Conservation (phyloP, 2,888 invertebrate species). For the Apamea anceps region DNA sequence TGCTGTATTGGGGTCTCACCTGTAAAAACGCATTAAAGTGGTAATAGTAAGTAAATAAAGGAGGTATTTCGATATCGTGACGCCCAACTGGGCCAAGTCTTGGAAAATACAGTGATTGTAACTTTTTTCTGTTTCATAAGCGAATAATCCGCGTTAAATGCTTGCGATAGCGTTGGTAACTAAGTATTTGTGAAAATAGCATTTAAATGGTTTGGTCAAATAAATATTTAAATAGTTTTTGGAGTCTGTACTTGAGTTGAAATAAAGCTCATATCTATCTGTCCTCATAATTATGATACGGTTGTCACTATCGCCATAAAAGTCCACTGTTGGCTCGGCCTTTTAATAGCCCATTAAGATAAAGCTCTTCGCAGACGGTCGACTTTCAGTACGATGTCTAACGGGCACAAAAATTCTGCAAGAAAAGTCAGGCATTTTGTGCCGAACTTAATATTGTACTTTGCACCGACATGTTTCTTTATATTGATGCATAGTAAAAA, state of each 20-base stretch:
- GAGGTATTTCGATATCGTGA: not conserved
- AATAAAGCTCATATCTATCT: constrained; percentile 7
- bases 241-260: not conserved
- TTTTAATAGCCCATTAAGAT: constrained; percentile 51
- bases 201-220: not conserved
- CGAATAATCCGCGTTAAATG: not conserved
- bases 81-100: not conserved
- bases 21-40: too few species aligned
- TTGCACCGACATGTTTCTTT: too few species aligned
- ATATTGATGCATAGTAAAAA: not conserved
- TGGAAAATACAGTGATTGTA: not conserved
- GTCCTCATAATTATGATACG: constrained; percentile 30
- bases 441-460: not conserved
- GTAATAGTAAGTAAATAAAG: too few species aligned
- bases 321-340: not conserved
- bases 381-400: not conserved
- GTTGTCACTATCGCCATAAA: constrained; percentile 32
- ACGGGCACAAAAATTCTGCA: not conserved
- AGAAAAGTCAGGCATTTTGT: not conserved
- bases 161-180: not conserved
- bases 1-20: too few species aligned
- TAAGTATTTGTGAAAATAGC: not conserved
- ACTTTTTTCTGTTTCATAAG: not conserved
- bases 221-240: not conserved
- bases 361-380: constrained; percentile 2